phyloP scores from a whole-genome alignment of 53 echinoderm and acorn worm genomes.

The Astropecten irregularis region DNA sequence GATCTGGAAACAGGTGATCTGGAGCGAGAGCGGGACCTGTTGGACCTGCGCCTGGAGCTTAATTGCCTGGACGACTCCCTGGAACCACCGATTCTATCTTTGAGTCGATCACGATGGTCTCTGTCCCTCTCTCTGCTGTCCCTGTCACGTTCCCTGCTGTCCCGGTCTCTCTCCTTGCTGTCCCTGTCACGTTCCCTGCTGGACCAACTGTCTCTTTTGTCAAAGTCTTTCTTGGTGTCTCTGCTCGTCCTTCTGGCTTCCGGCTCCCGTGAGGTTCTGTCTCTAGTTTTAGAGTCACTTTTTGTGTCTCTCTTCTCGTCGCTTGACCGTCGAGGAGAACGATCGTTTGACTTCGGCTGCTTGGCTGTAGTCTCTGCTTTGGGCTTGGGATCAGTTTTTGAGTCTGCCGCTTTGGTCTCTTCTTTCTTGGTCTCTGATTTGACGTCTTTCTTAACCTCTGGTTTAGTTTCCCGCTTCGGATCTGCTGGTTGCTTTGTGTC shows the following conservation, averaged over 20 bases:
- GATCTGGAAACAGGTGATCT: constrained; percentile 67
- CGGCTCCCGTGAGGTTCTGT: constrained; percentile 14
- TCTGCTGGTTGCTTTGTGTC: constrained; percentile 19
- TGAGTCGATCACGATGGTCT: constrained; percentile 9
- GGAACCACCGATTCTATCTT: background rate
- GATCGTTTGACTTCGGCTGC: constrained; percentile 32
- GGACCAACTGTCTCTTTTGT: constrained; percentile 48
- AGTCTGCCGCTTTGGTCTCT: constrained; percentile 28
- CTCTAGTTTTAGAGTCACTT: constrained; percentile 46
- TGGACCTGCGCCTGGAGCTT: constrained; percentile 36
- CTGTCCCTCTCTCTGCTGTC: constrained; percentile 27
- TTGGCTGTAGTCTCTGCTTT: constrained; percentile 20
- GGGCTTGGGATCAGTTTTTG: background rate
- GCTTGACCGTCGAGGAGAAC: constrained; percentile 32
- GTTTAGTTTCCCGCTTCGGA: constrained; percentile 15
- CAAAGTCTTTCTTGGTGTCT: constrained; percentile 40
- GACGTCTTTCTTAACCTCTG: constrained; percentile 22
- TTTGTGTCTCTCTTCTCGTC: constrained; percentile 27
- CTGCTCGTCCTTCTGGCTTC: constrained; percentile 35
- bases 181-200: constrained; percentile 50
- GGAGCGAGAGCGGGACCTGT: constrained; percentile 65
- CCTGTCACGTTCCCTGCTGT: constrained; percentile 29
- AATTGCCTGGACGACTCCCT: constrained; percentile 9
- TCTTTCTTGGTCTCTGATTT: constrained; percentile 10
- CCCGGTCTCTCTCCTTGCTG: constrained; percentile 27